Percentiles rank a stretch among this genome's conserved stretches.
These are phyloP conservation scores for Holothuria leucospilota DNA, from an alignment of 53 echinoderm and acorn worm species.

Conservation along the genomic window DNA sequence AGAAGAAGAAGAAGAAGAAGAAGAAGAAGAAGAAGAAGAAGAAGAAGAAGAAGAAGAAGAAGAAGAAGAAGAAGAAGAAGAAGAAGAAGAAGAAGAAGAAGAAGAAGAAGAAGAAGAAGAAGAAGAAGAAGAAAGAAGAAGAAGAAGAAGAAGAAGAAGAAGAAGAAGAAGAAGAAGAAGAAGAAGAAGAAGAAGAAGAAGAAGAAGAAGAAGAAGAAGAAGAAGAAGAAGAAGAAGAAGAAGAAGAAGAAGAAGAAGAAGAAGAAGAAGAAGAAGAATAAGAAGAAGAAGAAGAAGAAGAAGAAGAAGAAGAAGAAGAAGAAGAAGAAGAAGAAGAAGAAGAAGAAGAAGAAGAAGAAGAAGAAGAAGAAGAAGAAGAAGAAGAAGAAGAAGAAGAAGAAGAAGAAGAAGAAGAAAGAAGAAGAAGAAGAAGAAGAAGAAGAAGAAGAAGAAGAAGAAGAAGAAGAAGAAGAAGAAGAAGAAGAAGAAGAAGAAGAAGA, in stretches of 20 bases:
- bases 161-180: background rate
- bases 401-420: background rate
- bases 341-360: slow-evolving; percentile 23
- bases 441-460: background rate
- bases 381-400: slow-evolving; percentile 15
- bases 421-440: background rate
- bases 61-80: background rate
- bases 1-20: slow-evolving; percentile 11
- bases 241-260: too few relatives aligned
- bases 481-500: background rate
- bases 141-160: background rate
- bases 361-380: slow-evolving; percentile 25
- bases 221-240: background rate
- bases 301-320: background rate
- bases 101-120: background rate
- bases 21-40: background rate
- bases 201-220: background rate
- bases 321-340: slow-evolving; percentile 34
- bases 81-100: background rate
- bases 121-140: background rate
- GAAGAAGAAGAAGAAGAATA: too few relatives aligned
- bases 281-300: too few relatives aligned
- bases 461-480: background rate
- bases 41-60: background rate
- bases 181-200: background rate